Base-by-base conservation (phyloP, 30 jellyfish, hydroid and myxozoan genomes). In the Cassiopea andromeda region DNA sequence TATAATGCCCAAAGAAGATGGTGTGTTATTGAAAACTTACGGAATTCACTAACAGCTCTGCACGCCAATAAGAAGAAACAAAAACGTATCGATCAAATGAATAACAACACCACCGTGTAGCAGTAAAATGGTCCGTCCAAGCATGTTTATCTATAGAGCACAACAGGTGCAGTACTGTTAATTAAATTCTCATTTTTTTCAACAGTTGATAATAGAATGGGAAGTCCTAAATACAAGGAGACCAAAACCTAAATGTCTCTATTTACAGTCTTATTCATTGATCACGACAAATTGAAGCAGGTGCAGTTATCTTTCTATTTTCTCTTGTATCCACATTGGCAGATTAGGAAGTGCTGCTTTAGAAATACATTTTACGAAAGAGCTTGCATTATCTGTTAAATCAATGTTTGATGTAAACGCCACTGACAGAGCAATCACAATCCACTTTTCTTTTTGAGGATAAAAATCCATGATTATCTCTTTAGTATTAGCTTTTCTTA, bases 121-220 rank as follows among this genome's bases (percentile, higher is more conserved):
- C 7, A 43, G 1, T 70, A 27, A 5, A 43, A 18, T 7, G 79
- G 79, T 70, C 79, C 79, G 50, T 17, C 79, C 79, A 17, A 7
- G 3, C 38, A 7, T 19, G 90, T 47, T 64, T 82, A 27, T 43
- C 46, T 82, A 44, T 14, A 70, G 7, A 48, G 59, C 83, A 67
- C 7, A 70, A 82, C 94, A 87, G 94, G 94, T 87, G 94, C 87
- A 78, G 46, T 43, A 38, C 73, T 87, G 83, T 87, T 87, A 87
- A 87, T 87, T 78, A 87, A 87, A 77, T 77, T 76, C 94, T 69
- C 90, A 87, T 87, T 77, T 78, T 87, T 87, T 77, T 78, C 94
- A 87, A 85, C 79, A 58, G 50, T 17, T 48, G 66, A 12, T 49
- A 75, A 87, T 71, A 50, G 58, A 47, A 68, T 13, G 81, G 90